Evolutionary conservation across 1,140 invertebrate genomes (phyloP), one percentile per base, ranked within the genome.

Genomic region (Drosophila bifasciata): DNA sequence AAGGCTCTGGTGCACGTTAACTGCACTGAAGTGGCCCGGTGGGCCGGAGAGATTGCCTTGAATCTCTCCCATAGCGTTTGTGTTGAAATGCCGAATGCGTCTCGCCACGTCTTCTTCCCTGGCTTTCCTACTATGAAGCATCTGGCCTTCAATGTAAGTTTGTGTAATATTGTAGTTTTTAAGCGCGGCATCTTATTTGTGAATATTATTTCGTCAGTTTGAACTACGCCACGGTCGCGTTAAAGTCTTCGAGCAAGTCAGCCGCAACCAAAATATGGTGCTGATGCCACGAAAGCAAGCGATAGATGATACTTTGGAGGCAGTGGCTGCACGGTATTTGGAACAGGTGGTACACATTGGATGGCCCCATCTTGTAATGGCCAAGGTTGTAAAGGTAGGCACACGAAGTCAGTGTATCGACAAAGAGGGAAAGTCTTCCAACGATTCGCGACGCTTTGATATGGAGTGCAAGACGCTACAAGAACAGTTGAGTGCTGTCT

Each of bases 111-210:
- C 5, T 95, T 96, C 79, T 97, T 95, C 90, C 95, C 96, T 25
- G 98, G 98, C 25, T 99, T 99, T 91, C 98, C 98, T 0, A 97
- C 97, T 0, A 92, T 99, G 73, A 95, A 95, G 79, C 95, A 98
- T 91, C 92, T 99, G 25, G 92, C 94, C 16, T 97, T 98, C 89
- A 94, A 92, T 78, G 95, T 96, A 83, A 92, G 91, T 81, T 48
- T 25, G 3, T 21, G 0, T 9, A 40, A 36, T 36, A 15, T 25
- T 17, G 15, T 11, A 49, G 72, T 40, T 53, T 56, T 62, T 3
- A 36, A 36, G 4, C 32, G 11, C 32, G 3, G 4, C 1, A 25
- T 36, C 7, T 25, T 28, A 75, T 60, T 91, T 41, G 73, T 57
- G n/a, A 2, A 9, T 43, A 2, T 4, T 15, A 1, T 11, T 68